Conservation (phyloP, 2,797 vertebrate species). For the Pelobates cultripes region DNA sequence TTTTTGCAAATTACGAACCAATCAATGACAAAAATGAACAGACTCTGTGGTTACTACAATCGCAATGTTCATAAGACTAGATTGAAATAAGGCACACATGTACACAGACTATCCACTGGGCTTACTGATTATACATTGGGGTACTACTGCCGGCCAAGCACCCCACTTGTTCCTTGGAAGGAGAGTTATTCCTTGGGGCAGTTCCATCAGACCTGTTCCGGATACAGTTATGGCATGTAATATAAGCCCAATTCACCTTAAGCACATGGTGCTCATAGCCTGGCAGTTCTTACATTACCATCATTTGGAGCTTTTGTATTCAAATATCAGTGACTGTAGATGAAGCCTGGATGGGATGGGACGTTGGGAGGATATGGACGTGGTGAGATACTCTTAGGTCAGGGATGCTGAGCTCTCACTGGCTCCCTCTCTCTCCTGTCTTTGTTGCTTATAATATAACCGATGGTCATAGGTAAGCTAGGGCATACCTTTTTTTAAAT, state of each 20-base stretch:
- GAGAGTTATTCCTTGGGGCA: no score
- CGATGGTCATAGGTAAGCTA: constrained; percentile 16
- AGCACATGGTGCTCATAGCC: constrained; percentile 53
- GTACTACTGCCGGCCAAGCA: constrained; percentile 17
- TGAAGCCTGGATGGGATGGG: constrained; percentile 15
- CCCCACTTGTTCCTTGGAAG: background rate
- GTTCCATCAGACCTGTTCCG: background rate
- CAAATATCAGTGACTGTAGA: constrained; percentile 3
- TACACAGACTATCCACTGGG: constrained; percentile 86
- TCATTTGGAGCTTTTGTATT: background rate
- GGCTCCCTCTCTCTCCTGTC: background rate
- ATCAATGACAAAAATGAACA: constrained; percentile 46
- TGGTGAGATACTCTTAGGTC: constrained; percentile 8
- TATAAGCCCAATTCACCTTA: background rate
- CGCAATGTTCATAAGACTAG: constrained; percentile 66
- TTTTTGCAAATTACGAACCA: constrained; percentile 21
- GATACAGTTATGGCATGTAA: background rate
- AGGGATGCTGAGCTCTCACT: background rate
- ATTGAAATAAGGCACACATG: constrained; percentile 89
- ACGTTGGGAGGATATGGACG: constrained; percentile 5
- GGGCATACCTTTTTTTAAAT: constrained; percentile 19
- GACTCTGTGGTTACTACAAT: constrained; percentile 47
- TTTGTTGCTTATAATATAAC: constrained; percentile 6
- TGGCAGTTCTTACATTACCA: constrained; percentile 30
- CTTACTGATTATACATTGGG: constrained; percentile 69